Conservation (phyloP, 2,888 invertebrate genomes). For the Coenonympha glycerion region DNA sequence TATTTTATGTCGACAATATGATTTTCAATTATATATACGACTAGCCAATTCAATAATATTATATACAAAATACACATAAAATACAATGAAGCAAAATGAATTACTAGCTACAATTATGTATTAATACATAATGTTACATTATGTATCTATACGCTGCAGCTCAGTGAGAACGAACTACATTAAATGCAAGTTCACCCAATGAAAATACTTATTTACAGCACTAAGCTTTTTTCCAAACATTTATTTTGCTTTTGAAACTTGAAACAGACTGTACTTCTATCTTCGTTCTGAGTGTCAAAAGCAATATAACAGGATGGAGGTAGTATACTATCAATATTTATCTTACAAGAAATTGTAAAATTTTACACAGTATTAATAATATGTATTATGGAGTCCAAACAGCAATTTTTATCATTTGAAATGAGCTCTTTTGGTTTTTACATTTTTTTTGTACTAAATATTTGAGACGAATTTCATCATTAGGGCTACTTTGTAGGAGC, state of each 20-base stretch:
- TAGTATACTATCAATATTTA: conserved; percentile 33
- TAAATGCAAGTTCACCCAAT: conserved; percentile 67
- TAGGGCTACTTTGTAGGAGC: too few relatives aligned
- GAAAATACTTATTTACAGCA: conserved; percentile 57
- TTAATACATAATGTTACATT: conserved; percentile 21
- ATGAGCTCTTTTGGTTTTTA: background rate
- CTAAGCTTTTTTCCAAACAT: too few relatives aligned
- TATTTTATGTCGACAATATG: conserved; percentile 18
- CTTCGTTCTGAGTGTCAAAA: too few relatives aligned
- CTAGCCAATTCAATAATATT: conserved; percentile 51
- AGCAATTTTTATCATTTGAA: background rate
- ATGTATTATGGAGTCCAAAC: too few relatives aligned
- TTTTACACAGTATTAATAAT: conserved; percentile 16
- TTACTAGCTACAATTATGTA: conserved; percentile 22
- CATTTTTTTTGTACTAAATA: background rate
- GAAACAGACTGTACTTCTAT: too few relatives aligned
- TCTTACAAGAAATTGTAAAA: conserved; percentile 25
- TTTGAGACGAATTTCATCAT: background rate
- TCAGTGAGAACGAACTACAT: conserved; percentile 60
- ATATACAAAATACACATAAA: conserved; percentile 34
- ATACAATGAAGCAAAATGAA: conserved; percentile 21
- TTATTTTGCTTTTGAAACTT: too few relatives aligned
- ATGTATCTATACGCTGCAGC: conserved; percentile 14
- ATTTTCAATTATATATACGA: conserved; percentile 47
- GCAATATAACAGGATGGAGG: too few relatives aligned